phyloP scores from a whole-genome alignment of 1,140 invertebrate species.

The Pomacea maculata region DNA sequence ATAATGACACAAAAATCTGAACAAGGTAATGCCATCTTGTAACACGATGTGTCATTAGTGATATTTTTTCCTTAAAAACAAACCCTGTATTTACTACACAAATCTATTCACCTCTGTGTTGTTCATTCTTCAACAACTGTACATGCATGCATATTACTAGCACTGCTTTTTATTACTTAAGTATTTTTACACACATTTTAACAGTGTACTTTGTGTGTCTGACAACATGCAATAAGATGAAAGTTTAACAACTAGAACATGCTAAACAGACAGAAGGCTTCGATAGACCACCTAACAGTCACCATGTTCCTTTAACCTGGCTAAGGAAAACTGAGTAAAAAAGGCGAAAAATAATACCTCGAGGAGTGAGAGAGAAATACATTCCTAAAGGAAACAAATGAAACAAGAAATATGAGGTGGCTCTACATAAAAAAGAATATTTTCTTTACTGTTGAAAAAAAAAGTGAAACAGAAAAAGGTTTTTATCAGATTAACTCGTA shows the following conservation, averaged over 20 bases:
- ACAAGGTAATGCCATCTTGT: too few species aligned
- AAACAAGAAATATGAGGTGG: neutral
- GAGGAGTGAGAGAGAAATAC: slow-evolving; percentile 15
- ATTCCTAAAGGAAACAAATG: slow-evolving; percentile 4
- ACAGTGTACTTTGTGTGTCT: too few species aligned
- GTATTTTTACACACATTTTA: too few species aligned
- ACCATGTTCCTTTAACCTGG: too few species aligned
- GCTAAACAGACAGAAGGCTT: too few species aligned
- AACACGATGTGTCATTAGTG: neutral
- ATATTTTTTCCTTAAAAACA: neutral
- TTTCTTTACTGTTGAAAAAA: neutral
- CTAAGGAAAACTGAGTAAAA: neutral
- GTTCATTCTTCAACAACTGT: neutral
- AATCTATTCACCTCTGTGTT: too few species aligned
- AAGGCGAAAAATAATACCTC: neutral
- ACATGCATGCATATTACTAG: neutral
- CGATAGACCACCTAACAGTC: too few species aligned
- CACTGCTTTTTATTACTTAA: too few species aligned
- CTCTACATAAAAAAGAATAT: neutral
- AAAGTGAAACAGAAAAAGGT: too few species aligned
- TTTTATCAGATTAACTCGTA: too few species aligned
- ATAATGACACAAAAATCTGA: neutral
- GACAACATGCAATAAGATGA: too few species aligned
- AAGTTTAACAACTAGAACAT: too few species aligned
- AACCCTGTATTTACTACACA: neutral